Percentiles rank a stretch among this genome's conserved stretches.
phyloP scores from a whole-genome alignment of 2,113 vertebrate genomes.

The Lamprologus callipterus region DNA sequence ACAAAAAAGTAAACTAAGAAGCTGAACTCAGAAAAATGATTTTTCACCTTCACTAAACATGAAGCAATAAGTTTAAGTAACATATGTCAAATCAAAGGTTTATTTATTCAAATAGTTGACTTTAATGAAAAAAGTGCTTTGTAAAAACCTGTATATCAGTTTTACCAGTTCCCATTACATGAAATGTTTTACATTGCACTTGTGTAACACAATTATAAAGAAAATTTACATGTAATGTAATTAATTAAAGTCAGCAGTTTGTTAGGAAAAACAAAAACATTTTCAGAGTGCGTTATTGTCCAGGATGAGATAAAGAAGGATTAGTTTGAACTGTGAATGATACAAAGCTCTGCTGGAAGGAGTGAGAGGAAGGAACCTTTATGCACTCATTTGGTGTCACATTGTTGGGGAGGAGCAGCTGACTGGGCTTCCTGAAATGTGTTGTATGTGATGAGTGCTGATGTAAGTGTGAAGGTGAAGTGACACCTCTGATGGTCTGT shows the following conservation, averaged over 20 bases:
- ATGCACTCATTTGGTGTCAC: neutral
- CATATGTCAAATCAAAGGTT: neutral
- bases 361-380: neutral
- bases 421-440: neutral
- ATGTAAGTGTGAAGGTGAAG: fast-evolving
- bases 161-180: neutral
- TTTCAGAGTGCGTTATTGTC: neutral
- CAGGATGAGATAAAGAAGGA: neutral
- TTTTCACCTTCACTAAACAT: neutral
- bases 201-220: neutral
- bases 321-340: neutral
- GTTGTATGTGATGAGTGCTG: neutral
- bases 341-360: neutral
- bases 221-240: fast-evolving
- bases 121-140: neutral
- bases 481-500: neutral
- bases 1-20: neutral
- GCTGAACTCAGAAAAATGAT: neutral
- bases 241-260: neutral
- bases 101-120: neutral
- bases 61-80: neutral
- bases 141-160: neutral
- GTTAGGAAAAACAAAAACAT: neutral
- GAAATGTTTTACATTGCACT: neutral
- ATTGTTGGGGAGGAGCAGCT: neutral